Percentiles rank a stretch among this genome's conserved stretches.
These are phyloP conservation scores for Cosmorhoe ocellata DNA, from an alignment of 2,888 invertebrate genomes.

Conservation along the genomic window DNA sequence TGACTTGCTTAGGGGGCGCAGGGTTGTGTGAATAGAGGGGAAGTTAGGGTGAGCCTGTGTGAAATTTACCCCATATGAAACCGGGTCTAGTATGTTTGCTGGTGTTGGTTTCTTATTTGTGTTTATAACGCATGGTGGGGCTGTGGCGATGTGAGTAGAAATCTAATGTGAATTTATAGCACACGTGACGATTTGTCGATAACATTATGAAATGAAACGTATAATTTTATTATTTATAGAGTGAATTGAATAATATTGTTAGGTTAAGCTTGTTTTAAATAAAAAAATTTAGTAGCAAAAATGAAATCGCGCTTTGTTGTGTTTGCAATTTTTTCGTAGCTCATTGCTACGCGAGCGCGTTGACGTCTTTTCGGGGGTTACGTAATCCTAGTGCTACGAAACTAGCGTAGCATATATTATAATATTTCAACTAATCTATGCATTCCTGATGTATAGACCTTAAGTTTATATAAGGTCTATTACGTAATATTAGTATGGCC, in stretches of 20 bases:
- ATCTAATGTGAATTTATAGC: not conserved
- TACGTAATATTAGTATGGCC: too few relatives aligned
- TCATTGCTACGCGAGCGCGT: conserved; percentile 44
- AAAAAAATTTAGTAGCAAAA: too few relatives aligned
- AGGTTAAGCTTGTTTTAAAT: too few relatives aligned
- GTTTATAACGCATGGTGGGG: not conserved
- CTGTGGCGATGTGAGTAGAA: conserved; percentile 6
- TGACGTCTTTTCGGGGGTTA: conserved; percentile 31
- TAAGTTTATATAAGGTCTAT: too few relatives aligned
- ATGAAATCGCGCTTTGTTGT: not conserved
- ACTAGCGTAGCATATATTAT: conserved; percentile 9
- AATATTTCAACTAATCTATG: too few relatives aligned
- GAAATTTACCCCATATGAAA: conserved; percentile 29
- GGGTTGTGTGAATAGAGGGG: conserved; percentile 34
- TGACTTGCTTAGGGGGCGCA: conserved; percentile 39
- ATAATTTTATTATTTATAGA: too few relatives aligned
- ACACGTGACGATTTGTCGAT: too few relatives aligned
- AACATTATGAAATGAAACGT: too few relatives aligned
- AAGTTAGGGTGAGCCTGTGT: conserved; percentile 32
- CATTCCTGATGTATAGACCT: too few relatives aligned
- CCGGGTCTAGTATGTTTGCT: conserved; percentile 7
- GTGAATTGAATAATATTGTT: too few relatives aligned
- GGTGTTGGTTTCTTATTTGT: conserved; percentile 1
- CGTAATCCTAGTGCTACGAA: conserved; percentile 23
- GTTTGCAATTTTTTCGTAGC: conserved; percentile 43